Base-by-base conservation (phyloP, 37 sponge, comb jelly and placozoan genomes). In the Lycopodina hypogea region DNA sequence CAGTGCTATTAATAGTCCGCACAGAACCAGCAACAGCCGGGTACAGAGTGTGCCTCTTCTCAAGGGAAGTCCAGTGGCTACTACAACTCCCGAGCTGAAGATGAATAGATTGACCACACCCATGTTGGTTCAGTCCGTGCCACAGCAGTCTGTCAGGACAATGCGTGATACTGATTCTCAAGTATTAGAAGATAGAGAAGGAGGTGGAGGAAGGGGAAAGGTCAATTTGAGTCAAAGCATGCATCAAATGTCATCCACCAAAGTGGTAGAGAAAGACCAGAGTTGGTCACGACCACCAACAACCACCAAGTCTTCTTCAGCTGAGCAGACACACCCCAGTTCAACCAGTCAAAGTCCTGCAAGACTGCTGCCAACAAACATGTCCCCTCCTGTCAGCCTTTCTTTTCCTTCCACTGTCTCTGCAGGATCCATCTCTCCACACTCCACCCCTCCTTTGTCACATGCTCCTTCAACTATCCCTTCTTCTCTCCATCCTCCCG, bases 61-160 rank as follows among this genome's bases (percentile, higher is more conserved):
- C 32, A 65, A 33, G 66, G 66, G 66, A 3, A 70, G 42, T 41
- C 70, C 70, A 23, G 45, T 39, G 11, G 23, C 24, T n/a, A 42
- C 3, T 50, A 70, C 39, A 42, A 45, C 71, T 26, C 74, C 74
- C 1, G 74, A 73, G 30, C 17, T 73, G 30, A 39, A 55, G 18
- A 55, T 78, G 30, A 62, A 42, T 2, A 78, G 29, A 35, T 1
- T 62, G 6, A 78, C 35, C 68, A 50, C 61, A 30, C 67, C 67
- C 34, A 37, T 41, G n/a, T n/a, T n/a, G n/a, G n/a, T n/a, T n/a
- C n/a, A n/a, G 21, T 35, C 51, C 66, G 65, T 12, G 39, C 71
- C 22, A 3, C 68, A 32, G 8, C 68, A 29, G 48, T 45, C 9
- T 4, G 9, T 45, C 8, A 9, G 48, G 48, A 9, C 48, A 45